Conservation (phyloP, 2,888 invertebrate genomes). For the Ichneumoninae sp. region DNA sequence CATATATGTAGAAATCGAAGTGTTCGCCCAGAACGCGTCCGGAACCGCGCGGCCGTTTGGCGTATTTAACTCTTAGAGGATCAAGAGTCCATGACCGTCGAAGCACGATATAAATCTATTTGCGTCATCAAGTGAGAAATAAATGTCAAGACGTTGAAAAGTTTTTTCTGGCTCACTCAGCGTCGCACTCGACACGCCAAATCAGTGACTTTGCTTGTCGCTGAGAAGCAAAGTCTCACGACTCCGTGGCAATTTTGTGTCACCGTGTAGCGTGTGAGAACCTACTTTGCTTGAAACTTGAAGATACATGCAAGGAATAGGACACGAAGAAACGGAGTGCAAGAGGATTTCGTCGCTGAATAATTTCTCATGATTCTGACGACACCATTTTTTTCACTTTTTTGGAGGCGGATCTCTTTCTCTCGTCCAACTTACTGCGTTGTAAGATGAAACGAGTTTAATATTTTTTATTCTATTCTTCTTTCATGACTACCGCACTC, state of each 20-base stretch:
- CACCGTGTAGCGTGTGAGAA: constrained; percentile 27
- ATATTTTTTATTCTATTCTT: constrained; percentile 31
- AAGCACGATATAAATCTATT: background rate
- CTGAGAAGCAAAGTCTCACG: constrained; percentile 15
- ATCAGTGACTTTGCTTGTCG: background rate
- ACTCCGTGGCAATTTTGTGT: background rate
- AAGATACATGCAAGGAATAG: constrained; percentile 70
- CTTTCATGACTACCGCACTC: constrained; percentile 10
- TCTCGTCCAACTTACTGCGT: background rate
- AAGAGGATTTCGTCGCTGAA: background rate
- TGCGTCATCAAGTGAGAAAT: background rate
- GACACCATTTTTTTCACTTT: background rate
- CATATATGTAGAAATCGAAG: background rate
- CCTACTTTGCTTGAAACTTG: constrained; percentile 76
- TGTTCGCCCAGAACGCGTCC: background rate
- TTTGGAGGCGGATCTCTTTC: constrained; percentile 18
- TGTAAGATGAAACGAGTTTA: constrained; percentile 4
- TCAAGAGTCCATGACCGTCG: background rate
- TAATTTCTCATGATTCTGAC: background rate
- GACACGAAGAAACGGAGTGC: constrained; percentile 40
- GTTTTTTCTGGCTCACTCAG: background rate
- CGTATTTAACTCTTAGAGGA: background rate
- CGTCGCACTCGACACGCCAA: background rate
- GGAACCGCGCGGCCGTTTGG: background rate
- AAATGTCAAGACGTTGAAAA: constrained; percentile 6